Conservation (phyloP, 2,797 vertebrate genomes). For the Rallus crepitans region DNA sequence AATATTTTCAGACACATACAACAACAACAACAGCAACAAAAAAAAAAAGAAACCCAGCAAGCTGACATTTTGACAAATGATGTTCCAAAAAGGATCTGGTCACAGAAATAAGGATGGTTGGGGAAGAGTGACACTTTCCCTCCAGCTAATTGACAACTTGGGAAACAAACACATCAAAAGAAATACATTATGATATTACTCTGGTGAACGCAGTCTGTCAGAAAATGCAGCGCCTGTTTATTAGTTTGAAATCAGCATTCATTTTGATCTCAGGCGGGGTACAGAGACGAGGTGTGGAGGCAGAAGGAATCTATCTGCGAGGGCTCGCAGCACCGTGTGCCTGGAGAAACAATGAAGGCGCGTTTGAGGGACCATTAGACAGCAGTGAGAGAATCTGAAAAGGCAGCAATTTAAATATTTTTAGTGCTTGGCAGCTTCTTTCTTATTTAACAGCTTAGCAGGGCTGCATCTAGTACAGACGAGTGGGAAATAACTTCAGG, state of each 20-base stretch:
- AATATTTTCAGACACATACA: constrained; percentile 25
- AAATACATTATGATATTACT: constrained; percentile 9
- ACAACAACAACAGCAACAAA: background rate
- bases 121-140: constrained; percentile 22
- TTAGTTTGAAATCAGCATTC: background rate
- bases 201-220: constrained; percentile 15
- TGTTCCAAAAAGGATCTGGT: background rate
- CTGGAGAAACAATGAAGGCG: background rate
- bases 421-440: background rate
- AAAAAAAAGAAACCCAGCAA: background rate
- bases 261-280: constrained; percentile 17
- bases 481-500: background rate
- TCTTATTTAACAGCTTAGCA: background rate
- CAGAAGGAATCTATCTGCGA: background rate
- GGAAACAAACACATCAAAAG: constrained; percentile 43
- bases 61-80: constrained; percentile 51
- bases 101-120: constrained; percentile 5
- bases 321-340: background rate
- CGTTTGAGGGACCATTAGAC: background rate
- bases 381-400: background rate
- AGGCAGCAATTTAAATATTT: background rate
- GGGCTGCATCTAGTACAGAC: rapidly evolving
- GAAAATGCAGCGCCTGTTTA: background rate
- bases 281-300: background rate
- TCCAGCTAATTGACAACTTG: constrained; percentile 64